phyloP scores from a whole-genome alignment of 1,140 invertebrate species.

The Oscheius sp. region DNA sequence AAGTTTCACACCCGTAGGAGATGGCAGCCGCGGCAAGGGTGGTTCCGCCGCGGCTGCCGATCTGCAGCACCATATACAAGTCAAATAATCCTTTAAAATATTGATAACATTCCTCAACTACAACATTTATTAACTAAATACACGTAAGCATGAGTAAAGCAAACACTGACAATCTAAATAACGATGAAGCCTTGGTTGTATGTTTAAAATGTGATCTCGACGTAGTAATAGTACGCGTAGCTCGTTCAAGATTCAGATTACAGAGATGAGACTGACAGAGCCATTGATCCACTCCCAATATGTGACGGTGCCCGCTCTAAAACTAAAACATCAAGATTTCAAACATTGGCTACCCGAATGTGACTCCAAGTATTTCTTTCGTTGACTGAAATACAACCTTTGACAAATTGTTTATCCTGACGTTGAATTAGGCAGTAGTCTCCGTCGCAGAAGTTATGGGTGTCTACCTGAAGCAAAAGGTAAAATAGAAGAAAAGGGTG shows the following conservation, averaged over 20 bases:
- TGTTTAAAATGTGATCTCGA: conserved; percentile 13
- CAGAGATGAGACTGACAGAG: conserved; percentile 28
- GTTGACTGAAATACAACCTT: conserved; percentile 32
- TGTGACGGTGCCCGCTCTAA: conserved; percentile 18
- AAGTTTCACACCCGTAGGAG: no score
- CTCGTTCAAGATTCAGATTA: conserved; percentile 15
- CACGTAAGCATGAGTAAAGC: no score
- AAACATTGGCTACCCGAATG: neutral
- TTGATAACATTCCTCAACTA: no score
- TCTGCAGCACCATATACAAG: no score
- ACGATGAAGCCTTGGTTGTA: no score
- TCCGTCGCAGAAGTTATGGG: conserved; percentile 26
- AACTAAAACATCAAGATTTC: neutral
- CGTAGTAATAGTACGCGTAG: conserved; percentile 9
- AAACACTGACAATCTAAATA: no score
- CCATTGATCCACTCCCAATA: conserved; percentile 31
- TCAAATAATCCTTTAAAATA: no score
- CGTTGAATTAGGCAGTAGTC: conserved; percentile 30
- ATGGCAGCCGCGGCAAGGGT: no score
- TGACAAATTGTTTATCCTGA: conserved; percentile 3
- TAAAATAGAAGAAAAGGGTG: neutral
- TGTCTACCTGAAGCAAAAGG: conserved; percentile 11
- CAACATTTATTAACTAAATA: no score
- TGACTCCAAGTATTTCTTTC: conserved; percentile 33
- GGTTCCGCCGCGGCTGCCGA: no score